Evolutionary conservation across 2,888 invertebrate genomes (phyloP).

Genomic region (Thereva unica): DNA sequence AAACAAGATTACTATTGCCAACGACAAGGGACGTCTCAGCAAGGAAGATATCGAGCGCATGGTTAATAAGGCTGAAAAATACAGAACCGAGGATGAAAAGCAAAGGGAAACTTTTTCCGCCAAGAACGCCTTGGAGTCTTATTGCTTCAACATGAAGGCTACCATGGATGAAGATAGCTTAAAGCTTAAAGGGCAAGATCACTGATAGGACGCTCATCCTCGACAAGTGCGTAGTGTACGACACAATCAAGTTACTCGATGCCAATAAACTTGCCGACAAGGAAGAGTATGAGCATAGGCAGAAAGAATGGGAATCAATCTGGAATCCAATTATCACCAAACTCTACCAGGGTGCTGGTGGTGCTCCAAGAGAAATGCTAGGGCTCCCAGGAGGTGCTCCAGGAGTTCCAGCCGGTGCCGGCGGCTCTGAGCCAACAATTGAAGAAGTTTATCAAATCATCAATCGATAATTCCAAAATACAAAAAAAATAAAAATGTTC

Average conservation of each 20-base stretch:
- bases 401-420: conserved; percentile 64
- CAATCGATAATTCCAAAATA: too few species aligned
- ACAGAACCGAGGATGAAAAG: conserved; percentile 82
- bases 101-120: conserved; percentile 82
- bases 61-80: conserved; percentile 94
- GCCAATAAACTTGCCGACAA: conserved; percentile 87
- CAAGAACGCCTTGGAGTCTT: conserved; percentile 86
- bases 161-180: conserved; percentile 93
- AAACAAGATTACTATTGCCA: conserved; percentile 89
- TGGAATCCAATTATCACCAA: conserved; percentile 96
- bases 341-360: conserved; percentile 83
- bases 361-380: conserved; percentile 62
- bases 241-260: conserved; percentile 84
- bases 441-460: conserved; percentile 77
- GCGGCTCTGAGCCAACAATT: conserved; percentile 75
- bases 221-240: conserved; percentile 89
- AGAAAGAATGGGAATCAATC: conserved; percentile 88
- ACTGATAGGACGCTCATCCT: conserved; percentile 78
- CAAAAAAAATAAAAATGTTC: background rate
- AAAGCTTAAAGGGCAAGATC: conserved; percentile 92
- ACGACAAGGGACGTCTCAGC: conserved; percentile 89
- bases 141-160: conserved; percentile 96
- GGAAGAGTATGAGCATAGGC: conserved; percentile 93
- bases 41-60: conserved; percentile 94
- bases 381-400: conserved; percentile 61